Percentiles rank a stretch among this genome's conserved stretches.
Conservation (phyloP, 2,113 vertebrate species). For the Murina feae region DNA sequence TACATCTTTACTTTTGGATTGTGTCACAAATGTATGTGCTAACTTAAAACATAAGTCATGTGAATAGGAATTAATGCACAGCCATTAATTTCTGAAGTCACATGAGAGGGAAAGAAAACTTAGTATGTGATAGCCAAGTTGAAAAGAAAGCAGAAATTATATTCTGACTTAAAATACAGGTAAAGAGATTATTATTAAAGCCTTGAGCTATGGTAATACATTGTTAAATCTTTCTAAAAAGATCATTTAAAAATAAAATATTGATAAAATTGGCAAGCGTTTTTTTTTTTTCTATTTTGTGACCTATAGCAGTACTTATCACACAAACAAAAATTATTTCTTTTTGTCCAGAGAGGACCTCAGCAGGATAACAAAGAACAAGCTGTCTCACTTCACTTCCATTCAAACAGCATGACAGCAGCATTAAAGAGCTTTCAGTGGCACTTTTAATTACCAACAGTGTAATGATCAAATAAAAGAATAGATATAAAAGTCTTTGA, state of each 20-base stretch:
- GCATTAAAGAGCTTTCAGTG: not conserved
- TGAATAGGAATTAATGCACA: not conserved
- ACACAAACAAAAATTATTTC: not conserved
- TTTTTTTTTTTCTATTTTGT: not conserved
- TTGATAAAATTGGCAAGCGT: not conserved
- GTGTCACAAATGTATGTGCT: not conserved
- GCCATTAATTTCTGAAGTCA: not conserved
- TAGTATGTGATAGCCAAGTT: not conserved
- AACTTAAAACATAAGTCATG: not conserved
- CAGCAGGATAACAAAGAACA: not conserved
- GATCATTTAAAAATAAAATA: not conserved
- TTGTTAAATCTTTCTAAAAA: not conserved
- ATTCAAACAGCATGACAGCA: not conserved
- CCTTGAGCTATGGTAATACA: not conserved
- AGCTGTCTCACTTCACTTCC: not conserved
- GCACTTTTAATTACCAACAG: not conserved
- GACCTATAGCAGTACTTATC: not conserved
- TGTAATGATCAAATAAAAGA: not conserved
- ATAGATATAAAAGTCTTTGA: not conserved
- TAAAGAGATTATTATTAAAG: constrained; percentile 23
- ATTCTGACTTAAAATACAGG: not conserved
- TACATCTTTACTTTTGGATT: not conserved
- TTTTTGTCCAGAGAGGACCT: not conserved
- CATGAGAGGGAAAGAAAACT: not conserved
- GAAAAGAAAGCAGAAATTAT: constrained; percentile 69